Evolutionary conservation across 2,113 vertebrate species (phyloP), one percentile per base, ranked within the genome.

Genomic region (Rhea americana): DNA sequence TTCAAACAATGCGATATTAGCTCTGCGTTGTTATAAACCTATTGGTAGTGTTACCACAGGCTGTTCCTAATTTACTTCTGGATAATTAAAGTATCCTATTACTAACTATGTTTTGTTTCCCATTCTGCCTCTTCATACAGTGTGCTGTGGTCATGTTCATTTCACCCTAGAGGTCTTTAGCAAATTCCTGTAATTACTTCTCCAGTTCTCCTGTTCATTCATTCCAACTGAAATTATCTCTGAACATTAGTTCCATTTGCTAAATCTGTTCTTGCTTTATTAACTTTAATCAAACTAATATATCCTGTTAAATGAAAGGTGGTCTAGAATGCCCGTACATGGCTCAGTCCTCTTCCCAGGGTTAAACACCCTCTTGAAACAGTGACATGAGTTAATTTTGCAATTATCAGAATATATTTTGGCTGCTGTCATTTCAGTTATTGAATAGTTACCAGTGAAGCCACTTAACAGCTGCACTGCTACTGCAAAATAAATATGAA

Each of bases 261-360:
- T 96, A 96, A 96, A 96, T 91, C 74, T 89, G 73, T 75, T 77
- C 72, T 47, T 93, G 95, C 84, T 97, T 96, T 97, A 96, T 95
- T 96, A 95, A 78, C 81, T 97, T 95, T 70, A 96, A 94, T 96
- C 94, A 97, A 94, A 87, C 91, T 82, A 71, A 94, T 95, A 58
- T 8, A 86, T 56, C 43, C 53, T 45, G 58, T 45, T 79, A 87
- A 96, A 88, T 92, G 94, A 93, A 93, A 95, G 93, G 93, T 95
- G 92, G 58, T 53, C 66, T 61, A 43, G 70, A 75, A 88, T 93
- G 94, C 82, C 75, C 81, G 66, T 66, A 96, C 94, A 85, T 93
- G 93, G 37, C 66, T 82, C 68, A 53, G 63, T 25, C 48, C 68
- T 78, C 61, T 48, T 95, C 88, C 76, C 80, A 66, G 71, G 89